Conservation (phyloP, 2,797 vertebrate species). For the Ctenopoma kingsleyae region DNA sequence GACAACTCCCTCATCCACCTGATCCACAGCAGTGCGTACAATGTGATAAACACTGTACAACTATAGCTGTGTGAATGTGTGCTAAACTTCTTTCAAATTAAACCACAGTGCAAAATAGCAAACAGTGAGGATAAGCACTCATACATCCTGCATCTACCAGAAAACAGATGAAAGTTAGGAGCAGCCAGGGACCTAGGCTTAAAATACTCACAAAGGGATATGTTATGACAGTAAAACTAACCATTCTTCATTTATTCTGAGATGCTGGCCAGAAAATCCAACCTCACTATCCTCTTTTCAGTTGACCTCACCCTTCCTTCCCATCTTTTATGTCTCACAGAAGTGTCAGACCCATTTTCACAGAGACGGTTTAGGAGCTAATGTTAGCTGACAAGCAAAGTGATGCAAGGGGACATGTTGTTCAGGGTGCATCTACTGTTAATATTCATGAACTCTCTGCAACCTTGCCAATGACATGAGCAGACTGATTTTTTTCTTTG, state of each 20-base stretch:
- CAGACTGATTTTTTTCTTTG: not conserved
- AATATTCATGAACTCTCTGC: conserved; percentile 59
- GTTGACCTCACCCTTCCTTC: conserved; percentile 48
- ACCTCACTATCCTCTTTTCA: conserved; percentile 43
- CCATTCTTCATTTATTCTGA: conserved; percentile 40
- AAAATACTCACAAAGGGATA: conserved; percentile 46
- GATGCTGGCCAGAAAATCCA: conserved; percentile 33
- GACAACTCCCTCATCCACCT: conserved; percentile 13
- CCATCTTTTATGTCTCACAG: conserved; percentile 51
- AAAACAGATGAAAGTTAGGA: conserved; percentile 11
- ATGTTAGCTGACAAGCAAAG: conserved; percentile 71
- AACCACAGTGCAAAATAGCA: conserved; percentile 8
- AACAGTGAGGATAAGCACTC: conserved; percentile 3
- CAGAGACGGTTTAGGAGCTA: conserved; percentile 51
- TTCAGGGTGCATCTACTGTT: conserved; percentile 40
- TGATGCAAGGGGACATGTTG: conserved; percentile 43
- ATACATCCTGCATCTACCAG: conserved; percentile 10
- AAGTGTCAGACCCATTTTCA: conserved; percentile 70
- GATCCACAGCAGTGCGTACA: not conserved
- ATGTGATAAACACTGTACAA: not conserved
- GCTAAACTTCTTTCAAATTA: conserved; percentile 8
- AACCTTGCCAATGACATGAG: conserved; percentile 26
- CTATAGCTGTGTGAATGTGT: not conserved
- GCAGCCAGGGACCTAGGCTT: conserved; percentile 4
- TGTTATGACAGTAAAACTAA: conserved; percentile 35